Evolutionary conservation across 1,140 invertebrate species (phyloP), one percentile per base, ranked within the genome.

Genomic region (Ditylenchus dipsaci): DNA sequence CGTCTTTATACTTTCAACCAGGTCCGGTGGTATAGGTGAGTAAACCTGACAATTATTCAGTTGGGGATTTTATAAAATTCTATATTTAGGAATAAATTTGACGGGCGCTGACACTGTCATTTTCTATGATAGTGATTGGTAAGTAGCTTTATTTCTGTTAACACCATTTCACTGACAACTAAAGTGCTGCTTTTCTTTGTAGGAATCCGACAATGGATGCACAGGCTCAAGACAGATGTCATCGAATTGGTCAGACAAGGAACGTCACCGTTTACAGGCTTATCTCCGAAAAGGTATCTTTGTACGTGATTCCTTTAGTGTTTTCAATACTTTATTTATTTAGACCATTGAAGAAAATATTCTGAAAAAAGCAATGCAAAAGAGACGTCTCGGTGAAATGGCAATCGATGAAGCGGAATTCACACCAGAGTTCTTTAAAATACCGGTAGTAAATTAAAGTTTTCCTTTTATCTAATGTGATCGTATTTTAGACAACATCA

Each of bases 51-150:
- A 13, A 8, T 53, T 19, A 26, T 53, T 3, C 3, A 53, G n/a
- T 45, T 45, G 15, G n/a, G 15, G n/a, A 21, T 19, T 17, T 7
- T 53, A 17, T 53, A 8, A 26, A 53, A 53, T 3, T 15, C 23
- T 3, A 17, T 17, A 7, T 53, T 53, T 53, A 53, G 23, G 23
- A 53, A 53, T 53, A 5, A 99, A 99, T 88, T 86, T 99, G 63
- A 99, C 95, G 11, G 96, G 96, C 63, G 96, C 96, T 33, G 96
- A 99, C 85, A 97, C 94, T 75, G 96, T 99, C 53, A 91, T 99
- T 82, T 99, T 99, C 86, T 99, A 99, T 85, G 96, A 99, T 86
- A 95, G 92, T 72, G 96, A 98, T 86, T 99, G 95, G 96, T 98
- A 98, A 88, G 95, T 95, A 53, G 98, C 95, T 0, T 98, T 98